A percentile compares a stretch with the other conserved stretches of the same genome.
These are phyloP conservation scores for Melitaea cinxia DNA, from an alignment of 1,140 invertebrate genomes.

Conservation along the genomic window DNA sequence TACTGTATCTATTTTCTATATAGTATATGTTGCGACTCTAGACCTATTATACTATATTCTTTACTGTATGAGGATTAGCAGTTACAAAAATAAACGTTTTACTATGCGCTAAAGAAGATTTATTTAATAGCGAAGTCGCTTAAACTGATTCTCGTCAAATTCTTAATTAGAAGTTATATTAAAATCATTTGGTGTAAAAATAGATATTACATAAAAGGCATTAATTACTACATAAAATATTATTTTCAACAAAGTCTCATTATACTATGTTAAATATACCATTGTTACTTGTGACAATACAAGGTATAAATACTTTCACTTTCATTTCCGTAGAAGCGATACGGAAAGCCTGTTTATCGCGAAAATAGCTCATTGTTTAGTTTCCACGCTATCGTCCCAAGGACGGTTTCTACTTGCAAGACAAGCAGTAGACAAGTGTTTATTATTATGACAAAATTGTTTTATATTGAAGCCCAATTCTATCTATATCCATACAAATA, in stretches of 20 bases:
- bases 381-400: slow-evolving; percentile 50
- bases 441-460: neutral
- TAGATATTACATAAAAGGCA: too few relatives aligned
- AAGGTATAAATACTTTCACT: slow-evolving; percentile 60
- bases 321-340: slow-evolving; percentile 57
- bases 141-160: too few relatives aligned
- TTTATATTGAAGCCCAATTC: too few relatives aligned
- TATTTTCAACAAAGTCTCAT: slow-evolving; percentile 1
- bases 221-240: neutral
- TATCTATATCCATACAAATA: too few relatives aligned
- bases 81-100: too few relatives aligned
- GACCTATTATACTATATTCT: neutral
- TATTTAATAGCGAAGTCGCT: too few relatives aligned
- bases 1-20: slow-evolving; percentile 8
- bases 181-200: too few relatives aligned
- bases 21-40: neutral
- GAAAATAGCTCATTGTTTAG: slow-evolving; percentile 59
- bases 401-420: slow-evolving; percentile 54
- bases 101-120: too few relatives aligned
- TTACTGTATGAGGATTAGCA: too few relatives aligned
- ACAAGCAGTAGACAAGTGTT: slow-evolving; percentile 30
- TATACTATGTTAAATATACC: slow-evolving; percentile 16
- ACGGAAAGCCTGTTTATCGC: slow-evolving; percentile 56
- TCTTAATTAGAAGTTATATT: too few relatives aligned
- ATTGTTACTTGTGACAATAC: slow-evolving; percentile 38